These are phyloP conservation scores for Sitta carolinensis DNA, from an alignment of 2,797 vertebrate species.

Conservation along the genomic window DNA sequence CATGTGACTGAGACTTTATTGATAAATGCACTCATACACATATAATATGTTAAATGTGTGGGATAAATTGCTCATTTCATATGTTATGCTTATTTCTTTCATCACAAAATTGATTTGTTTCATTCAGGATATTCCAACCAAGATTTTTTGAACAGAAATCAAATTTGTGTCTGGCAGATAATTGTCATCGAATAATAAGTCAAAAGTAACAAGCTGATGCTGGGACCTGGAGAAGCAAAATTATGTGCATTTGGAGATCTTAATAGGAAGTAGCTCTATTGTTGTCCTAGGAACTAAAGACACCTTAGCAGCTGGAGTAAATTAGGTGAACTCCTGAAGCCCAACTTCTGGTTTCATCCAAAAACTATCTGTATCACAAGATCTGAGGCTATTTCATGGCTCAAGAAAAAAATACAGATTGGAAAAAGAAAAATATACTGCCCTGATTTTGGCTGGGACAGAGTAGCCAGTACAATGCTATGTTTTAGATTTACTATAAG, in stretches of 20 bases:
- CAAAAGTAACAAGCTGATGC: neutral
- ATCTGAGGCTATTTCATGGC: neutral
- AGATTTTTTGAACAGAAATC: neutral
- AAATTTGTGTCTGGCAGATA: neutral
- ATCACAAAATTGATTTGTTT: neutral
- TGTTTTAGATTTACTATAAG: neutral
- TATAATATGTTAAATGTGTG: neutral
- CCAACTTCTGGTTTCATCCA: neutral
- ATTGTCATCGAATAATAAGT: neutral
- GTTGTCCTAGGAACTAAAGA: neutral
- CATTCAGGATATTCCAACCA: neutral
- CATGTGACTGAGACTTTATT: neutral
- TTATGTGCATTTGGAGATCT: neutral
- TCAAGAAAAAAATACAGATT: neutral
- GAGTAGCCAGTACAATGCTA: neutral
- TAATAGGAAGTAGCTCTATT: neutral
- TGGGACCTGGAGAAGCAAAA: neutral
- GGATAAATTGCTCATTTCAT: neutral
- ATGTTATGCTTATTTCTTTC: neutral
- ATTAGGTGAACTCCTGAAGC: neutral
- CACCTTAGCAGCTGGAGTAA: neutral
- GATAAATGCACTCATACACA: neutral
- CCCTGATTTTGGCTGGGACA: neutral
- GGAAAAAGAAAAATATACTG: neutral
- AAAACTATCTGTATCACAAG: neutral